Base-by-base conservation (phyloP, 2,888 invertebrate genomes). In the Stenodera caucasica region DNA sequence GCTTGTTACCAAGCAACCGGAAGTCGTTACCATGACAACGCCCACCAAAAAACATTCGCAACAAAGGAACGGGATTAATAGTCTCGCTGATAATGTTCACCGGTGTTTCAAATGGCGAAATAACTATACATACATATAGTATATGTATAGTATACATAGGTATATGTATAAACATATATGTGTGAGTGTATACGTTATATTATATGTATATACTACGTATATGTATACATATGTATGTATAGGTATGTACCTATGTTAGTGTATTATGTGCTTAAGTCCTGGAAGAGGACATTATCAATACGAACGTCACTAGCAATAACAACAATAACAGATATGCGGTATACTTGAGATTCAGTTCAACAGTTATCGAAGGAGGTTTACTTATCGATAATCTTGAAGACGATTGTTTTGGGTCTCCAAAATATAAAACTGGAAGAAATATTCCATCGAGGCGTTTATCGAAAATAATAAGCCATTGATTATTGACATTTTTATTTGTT, bases 51-150 rank as follows among this genome's bases (percentile, higher is more conserved):
- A 79, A 79, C 78, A 78, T 77, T 78, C 75, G 73, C 74, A 78
- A 79, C 78, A 79, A 79, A 79, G 78, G 76, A 78, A 73, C 73
- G 72, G 78, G 77, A 78, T 78, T 78, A 79, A 79, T 78, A 78
- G 79, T 77, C 78, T 77, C 72, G 69, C 74, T 75, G 77, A 78
- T 79, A 79, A 79, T 79, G 76, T 73, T 75, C 72, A 75, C 76
- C 77, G 77, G 76, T 78, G 78, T 77, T 76, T 75, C 75, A 74
- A 77, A 78, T 78, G 76, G 76, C 72, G 70, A 76, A 77, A 77
- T 77, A 76, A 77, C 75, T 77, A 73, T 76, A 75, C 74, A 69
- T 63, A n/a, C n/a, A n/a, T n/a, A n/a, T n/a, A n/a, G 59, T 59
- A 55, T 54, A 54, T 33, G n/a, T 33, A n/a, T n/a, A n/a, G 11